phyloP scores from a whole-genome alignment of 1,140 invertebrate genomes.

The Brachionus paranguensis region DNA sequence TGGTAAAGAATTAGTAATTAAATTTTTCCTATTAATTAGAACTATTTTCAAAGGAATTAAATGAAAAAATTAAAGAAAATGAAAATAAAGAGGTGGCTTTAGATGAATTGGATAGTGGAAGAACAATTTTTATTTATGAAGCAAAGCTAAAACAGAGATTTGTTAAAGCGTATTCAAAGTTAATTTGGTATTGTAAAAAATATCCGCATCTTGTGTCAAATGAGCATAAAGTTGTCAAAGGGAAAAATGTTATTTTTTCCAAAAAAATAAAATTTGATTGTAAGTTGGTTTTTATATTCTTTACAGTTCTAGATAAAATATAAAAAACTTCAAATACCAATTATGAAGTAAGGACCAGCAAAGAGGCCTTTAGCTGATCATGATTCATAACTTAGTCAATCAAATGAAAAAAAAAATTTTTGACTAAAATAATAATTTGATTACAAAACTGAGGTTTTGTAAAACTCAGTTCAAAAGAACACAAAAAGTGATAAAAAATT shows the following conservation, averaged over 20 bases:
- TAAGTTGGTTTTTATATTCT: not conserved
- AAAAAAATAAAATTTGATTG: constrained; percentile 18
- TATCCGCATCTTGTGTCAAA: not conserved
- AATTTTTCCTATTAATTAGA: not conserved
- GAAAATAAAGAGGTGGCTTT: not conserved
- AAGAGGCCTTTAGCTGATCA: no score
- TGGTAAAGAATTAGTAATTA: not conserved
- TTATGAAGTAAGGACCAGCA: no score
- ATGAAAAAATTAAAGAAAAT: constrained; percentile 5
- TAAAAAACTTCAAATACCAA: no score
- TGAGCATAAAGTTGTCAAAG: not conserved
- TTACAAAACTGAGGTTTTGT: no score
- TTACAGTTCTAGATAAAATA: not conserved
- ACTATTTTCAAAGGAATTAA: not conserved
- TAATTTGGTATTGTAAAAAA: not conserved
- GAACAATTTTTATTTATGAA: not conserved
- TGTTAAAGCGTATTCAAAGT: not conserved
- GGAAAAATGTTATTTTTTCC: not conserved
- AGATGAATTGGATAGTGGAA: not conserved
- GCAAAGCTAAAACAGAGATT: not conserved
- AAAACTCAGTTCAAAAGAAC: no score
- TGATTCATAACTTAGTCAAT: no score
- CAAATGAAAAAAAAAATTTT: no score
- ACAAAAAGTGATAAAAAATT: no score
- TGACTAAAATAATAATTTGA: no score